Base-by-base conservation (phyloP, 2,797 vertebrate genomes). In the Squalus acanthias region DNA sequence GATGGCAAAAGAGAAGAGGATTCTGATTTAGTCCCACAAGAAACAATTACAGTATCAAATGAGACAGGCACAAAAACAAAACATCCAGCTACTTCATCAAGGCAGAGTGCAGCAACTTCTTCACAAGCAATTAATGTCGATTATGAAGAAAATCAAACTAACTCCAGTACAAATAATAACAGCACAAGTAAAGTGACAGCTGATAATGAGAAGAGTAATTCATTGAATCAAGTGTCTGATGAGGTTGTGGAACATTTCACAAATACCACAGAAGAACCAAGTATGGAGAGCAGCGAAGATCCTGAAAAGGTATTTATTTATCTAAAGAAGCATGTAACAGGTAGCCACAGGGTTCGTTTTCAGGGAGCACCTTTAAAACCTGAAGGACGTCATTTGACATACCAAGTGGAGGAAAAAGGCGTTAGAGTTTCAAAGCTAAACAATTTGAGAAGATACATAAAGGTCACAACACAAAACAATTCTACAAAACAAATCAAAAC, bases 301-400 rank as follows among this genome's bases (percentile, higher is more conserved):
- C 3, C 85, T 39, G 97, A 98, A 92, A 98, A 98, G 96, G 96
- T 98, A 6, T 33, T 97, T 9, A 98, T 98, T 96, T 98, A 98
- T 96, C 97, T 98, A 39, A 97, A 97, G 96, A 97, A 97, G 95
- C 98, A 98, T n/a, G n/a, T 33, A 88, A 26, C 17, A 33, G 70
- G 53, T 57, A 12, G 72, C 96, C 96, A 94, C 1, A 97, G 97
- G 15, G 95, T 97, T 57, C 97, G 91, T 53, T 98, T 98, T 70
- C 97, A 98, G 97, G 98, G 97, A 70, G 97, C 96, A 22, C 96
- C 97, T 1, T 88, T 98, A 50, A 97, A 98, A 96, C 96, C 82
- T 2, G 96, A 97, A 76, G 96, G 67, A 39, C 96, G 97, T 65
- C 97, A 98, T 97, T 98, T 98, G 98, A 97, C 97, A 46, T 98